phyloP scores from a whole-genome alignment of 1,140 invertebrate genomes.

The Polypedilum pembai region DNA sequence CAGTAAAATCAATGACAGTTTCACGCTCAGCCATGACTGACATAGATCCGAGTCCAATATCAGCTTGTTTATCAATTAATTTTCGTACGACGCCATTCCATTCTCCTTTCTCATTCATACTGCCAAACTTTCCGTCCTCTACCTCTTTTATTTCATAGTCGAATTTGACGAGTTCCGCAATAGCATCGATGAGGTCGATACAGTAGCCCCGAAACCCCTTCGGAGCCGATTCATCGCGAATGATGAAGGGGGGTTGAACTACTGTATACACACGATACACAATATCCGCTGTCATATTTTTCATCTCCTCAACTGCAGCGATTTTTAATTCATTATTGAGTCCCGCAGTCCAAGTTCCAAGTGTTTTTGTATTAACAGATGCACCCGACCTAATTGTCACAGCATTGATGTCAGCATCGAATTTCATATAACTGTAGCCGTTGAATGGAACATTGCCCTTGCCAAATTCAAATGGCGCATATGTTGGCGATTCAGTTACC shows the following conservation, averaged over 20 bases:
- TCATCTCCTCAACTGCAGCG: constrained; percentile 56
- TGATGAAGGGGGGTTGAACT: constrained; percentile 83
- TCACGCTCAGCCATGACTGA: constrained; percentile 92
- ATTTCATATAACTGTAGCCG: constrained; percentile 63
- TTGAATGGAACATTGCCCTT: constrained; percentile 49
- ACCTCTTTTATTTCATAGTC: constrained; percentile 79
- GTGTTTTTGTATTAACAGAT: constrained; percentile 52
- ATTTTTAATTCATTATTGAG: constrained; percentile 54
- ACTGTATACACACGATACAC: constrained; percentile 74
- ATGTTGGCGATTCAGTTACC: constrained; percentile 56
- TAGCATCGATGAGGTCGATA: constrained; percentile 82
- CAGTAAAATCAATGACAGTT: constrained; percentile 90
- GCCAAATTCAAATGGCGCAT: constrained; percentile 52
- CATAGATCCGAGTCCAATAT: constrained; percentile 79
- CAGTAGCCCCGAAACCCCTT: constrained; percentile 82
- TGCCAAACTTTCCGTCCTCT: constrained; percentile 72
- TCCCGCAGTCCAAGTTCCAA: constrained; percentile 63
- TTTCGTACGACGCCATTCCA: constrained; percentile 93
- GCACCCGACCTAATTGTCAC: constrained; percentile 56
- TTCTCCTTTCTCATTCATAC: constrained; percentile 73
- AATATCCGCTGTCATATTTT: constrained; percentile 67
- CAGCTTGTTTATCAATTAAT: constrained; percentile 80
- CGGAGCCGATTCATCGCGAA: constrained; percentile 55
- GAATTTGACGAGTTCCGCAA: constrained; percentile 73
- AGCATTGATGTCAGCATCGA: constrained; percentile 59